phyloP scores from a whole-genome alignment of 2,888 invertebrate genomes.

The Calliscelio sp. region DNA sequence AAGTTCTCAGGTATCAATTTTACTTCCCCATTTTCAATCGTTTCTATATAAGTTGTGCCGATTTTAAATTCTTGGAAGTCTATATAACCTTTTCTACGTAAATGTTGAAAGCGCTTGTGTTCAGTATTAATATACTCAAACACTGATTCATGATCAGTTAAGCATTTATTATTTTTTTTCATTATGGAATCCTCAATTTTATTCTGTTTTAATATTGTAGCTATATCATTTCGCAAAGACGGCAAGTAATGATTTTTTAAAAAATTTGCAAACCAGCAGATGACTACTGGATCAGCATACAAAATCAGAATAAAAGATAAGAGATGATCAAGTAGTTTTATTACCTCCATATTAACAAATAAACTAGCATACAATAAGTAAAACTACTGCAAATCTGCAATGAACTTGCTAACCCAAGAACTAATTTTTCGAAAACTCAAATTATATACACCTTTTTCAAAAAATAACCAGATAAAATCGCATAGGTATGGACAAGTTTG shows the following conservation, averaged over 20 bases:
- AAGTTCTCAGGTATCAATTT: too few species aligned
- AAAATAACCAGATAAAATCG: not conserved
- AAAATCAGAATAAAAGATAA: not conserved
- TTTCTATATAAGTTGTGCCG: too few species aligned
- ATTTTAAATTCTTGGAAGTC: too few species aligned
- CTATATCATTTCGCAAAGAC: not conserved
- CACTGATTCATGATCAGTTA: too few species aligned
- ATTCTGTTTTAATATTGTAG: not conserved
- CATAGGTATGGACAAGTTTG: not conserved
- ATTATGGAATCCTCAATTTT: not conserved
- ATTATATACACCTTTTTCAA: not conserved
- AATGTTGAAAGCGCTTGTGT: too few species aligned
- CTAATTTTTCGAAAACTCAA: not conserved
- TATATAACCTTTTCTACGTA: too few species aligned
- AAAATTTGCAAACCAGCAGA: not conserved
- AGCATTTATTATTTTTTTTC: not conserved
- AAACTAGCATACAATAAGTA: too few species aligned
- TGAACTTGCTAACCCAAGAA: not conserved
- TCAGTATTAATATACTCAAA: too few species aligned
- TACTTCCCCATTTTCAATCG: too few species aligned
- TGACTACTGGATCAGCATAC: not conserved
- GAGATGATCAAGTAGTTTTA: not conserved
- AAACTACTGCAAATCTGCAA: not conserved
- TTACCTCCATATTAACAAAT: not conserved
- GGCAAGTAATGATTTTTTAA: not conserved